phyloP scores from a whole-genome alignment of 2,113 vertebrate genomes.

The Dissostichus mawsoni region DNA sequence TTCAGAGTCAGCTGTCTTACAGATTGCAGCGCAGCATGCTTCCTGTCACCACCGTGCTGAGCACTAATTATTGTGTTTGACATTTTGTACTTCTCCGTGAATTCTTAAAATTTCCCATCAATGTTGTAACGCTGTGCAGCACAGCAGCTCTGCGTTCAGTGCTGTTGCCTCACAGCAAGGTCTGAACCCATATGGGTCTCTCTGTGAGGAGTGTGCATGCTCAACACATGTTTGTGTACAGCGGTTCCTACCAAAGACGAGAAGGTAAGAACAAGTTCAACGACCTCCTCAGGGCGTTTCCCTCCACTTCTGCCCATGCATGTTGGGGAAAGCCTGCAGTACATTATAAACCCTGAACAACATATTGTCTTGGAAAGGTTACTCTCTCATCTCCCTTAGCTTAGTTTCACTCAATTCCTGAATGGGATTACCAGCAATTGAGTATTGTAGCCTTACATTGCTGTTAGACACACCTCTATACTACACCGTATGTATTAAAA shows the following conservation, averaged over 20 bases:
- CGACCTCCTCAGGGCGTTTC: neutral
- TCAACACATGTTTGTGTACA: neutral
- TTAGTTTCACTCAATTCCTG: no score
- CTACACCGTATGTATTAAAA: no score
- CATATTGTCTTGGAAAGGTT: neutral
- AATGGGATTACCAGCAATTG: no score
- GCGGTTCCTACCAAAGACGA: neutral
- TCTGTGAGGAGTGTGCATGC: neutral
- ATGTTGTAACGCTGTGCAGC: slow-evolving; percentile 30
- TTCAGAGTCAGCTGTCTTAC: slow-evolving; percentile 61
- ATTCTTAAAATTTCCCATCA: slow-evolving; percentile 44
- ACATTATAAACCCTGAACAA: neutral
- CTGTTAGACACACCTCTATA: no score
- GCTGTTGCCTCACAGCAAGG: slow-evolving; percentile 21
- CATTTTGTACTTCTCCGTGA: slow-evolving; percentile 47
- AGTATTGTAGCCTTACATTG: no score
- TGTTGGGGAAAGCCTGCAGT: neutral
- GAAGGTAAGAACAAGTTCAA: neutral
- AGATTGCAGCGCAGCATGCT: slow-evolving; percentile 63
- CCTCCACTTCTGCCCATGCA: neutral
- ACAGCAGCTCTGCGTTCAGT: slow-evolving; percentile 1
- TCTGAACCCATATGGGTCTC: neutral
- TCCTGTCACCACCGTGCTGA: slow-evolving; percentile 49
- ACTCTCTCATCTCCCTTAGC: neutral
- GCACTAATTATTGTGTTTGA: slow-evolving; percentile 68